A percentile compares a stretch with the other conserved stretches of the same genome.
These are phyloP conservation scores for Pammene aurita DNA, from an alignment of 2,888 invertebrate genomes.

Conservation along the genomic window DNA sequence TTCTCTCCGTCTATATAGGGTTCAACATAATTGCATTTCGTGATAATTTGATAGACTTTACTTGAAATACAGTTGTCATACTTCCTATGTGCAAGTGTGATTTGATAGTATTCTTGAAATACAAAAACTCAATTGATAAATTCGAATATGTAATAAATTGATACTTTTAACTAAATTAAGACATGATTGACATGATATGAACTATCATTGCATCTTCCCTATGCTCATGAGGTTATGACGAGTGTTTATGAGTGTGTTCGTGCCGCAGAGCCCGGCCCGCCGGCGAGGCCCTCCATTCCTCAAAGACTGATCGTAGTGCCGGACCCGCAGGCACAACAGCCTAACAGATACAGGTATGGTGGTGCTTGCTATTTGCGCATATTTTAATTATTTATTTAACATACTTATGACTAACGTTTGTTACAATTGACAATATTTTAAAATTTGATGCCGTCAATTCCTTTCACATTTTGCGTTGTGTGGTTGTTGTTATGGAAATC, in stretches of 20 bases:
- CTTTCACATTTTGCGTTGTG: too few species aligned
- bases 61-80: too few species aligned
- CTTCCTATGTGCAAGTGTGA: too few species aligned
- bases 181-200: background rate
- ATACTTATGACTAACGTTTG: background rate
- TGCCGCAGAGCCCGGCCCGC: conserved; percentile 91
- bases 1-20: too few species aligned
- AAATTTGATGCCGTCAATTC: too few species aligned
- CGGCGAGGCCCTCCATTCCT: conserved; percentile 93
- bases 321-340: conserved; percentile 91
- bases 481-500: too few species aligned
- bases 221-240: background rate
- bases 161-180: too few species aligned
- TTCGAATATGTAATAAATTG: too few species aligned
- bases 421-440: background rate
- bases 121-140: too few species aligned
- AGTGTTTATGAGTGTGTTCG: conserved; percentile 44
- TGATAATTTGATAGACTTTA: too few species aligned
- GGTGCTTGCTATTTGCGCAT: background rate
- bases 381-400: background rate
- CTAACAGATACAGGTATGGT: conserved; percentile 83
- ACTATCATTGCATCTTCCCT: conserved; percentile 1
- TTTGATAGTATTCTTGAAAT: too few species aligned
- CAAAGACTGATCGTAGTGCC: conserved; percentile 96
- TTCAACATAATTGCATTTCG: too few species aligned